These are phyloP conservation scores for Elymnias hypermnestra DNA, from an alignment of 1,140 invertebrate species.

Conservation along the genomic window DNA sequence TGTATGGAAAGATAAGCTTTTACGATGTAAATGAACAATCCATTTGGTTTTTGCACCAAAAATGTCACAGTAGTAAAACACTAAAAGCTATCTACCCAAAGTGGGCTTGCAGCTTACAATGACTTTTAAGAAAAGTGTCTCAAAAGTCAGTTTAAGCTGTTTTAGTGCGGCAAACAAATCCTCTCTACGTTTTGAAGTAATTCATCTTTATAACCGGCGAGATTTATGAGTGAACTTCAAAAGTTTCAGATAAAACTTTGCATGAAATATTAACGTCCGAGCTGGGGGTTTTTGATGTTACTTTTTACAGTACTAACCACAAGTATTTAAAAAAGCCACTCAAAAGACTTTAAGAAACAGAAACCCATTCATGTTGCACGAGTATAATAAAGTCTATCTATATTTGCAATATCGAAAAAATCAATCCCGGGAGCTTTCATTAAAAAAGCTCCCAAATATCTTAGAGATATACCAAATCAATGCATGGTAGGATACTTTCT, in stretches of 20 bases:
- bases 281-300: not conserved
- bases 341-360: too few species aligned
- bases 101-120: not conserved
- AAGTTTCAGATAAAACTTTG: constrained; percentile 3
- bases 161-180: constrained; percentile 6
- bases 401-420: too few species aligned
- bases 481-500: too few species aligned
- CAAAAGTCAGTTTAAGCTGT: constrained; percentile 3
- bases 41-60: too few species aligned
- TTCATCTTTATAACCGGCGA: constrained; percentile 7
- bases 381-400: too few species aligned
- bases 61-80: not conserved
- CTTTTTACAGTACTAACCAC: too few species aligned
- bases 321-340: not conserved
- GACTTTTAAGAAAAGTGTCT: constrained; percentile 6
- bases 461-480: too few species aligned
- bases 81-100: not conserved
- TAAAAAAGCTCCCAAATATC: too few species aligned
- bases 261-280: constrained; percentile 6
- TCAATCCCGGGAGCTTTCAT: too few species aligned
- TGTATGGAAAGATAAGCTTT: too few species aligned
- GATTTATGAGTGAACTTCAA: constrained; percentile 8
- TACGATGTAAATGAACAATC: too few species aligned
- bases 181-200: constrained; percentile 1
- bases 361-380: too few species aligned